Evolutionary conservation across 1,140 invertebrate genomes (phyloP).

Genomic region (Brachionus plicatilis): DNA sequence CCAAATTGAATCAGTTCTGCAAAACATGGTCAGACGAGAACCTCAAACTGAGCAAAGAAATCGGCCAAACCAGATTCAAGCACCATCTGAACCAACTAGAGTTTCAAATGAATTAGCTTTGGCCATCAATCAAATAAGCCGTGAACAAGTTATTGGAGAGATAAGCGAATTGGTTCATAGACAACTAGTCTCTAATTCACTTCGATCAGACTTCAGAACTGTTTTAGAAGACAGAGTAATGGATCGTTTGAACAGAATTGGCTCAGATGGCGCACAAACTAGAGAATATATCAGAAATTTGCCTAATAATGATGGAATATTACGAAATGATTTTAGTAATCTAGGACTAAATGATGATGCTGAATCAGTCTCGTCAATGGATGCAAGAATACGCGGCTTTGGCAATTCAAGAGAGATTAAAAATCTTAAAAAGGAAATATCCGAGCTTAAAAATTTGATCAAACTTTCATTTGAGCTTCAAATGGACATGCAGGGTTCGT

Average conservation of each 20-base stretch:
- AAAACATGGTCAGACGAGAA: neutral
- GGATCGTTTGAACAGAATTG: constrained; percentile 44
- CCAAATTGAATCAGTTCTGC: neutral
- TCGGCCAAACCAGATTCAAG: neutral
- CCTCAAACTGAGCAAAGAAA: neutral
- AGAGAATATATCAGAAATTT: constrained; percentile 46
- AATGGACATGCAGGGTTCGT: constrained; percentile 52
- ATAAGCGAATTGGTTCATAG: constrained; percentile 51
- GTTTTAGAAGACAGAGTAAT: constrained; percentile 46
- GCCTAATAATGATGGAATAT: constrained; percentile 42
- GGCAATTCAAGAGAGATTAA: neutral
- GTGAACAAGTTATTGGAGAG: constrained; percentile 48
- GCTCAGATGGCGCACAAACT: constrained; percentile 46
- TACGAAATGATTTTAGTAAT: constrained; percentile 51
- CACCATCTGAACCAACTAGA: neutral
- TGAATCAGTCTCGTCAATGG: neutral
- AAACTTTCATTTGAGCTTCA: constrained; percentile 52
- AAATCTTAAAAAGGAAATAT: constrained; percentile 1
- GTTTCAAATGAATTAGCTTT: neutral
- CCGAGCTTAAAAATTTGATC: constrained; percentile 47
- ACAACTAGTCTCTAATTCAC: constrained; percentile 48
- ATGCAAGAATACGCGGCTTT: neutral
- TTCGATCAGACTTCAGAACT: constrained; percentile 46
- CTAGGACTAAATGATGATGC: constrained; percentile 43
- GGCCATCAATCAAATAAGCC: constrained; percentile 42